These are phyloP conservation scores for Tupiocoris notatus DNA, from an alignment of 2,888 invertebrate species.

Conservation along the genomic window DNA sequence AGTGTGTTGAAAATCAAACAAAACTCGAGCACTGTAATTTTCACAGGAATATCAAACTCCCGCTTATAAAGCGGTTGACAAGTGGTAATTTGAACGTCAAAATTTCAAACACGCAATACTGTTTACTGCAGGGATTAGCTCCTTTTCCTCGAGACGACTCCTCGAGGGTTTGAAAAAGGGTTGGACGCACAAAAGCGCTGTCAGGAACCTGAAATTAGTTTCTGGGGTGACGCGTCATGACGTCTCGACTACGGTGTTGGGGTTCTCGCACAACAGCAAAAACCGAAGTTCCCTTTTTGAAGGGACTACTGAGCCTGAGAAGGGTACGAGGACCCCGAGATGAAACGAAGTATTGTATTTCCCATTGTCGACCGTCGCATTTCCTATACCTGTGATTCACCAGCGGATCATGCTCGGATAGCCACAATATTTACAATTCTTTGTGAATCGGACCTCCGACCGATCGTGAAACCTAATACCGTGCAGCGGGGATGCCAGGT, in stretches of 20 bases:
- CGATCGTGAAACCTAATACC: slow-evolving; percentile 18
- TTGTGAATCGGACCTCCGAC: slow-evolving; percentile 21
- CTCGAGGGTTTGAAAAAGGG: slow-evolving; percentile 8
- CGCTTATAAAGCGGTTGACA: neutral
- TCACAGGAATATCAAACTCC: neutral
- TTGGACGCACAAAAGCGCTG: slow-evolving; percentile 24
- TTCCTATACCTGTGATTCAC: slow-evolving; percentile 17
- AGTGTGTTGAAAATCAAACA: neutral
- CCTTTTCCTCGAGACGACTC: neutral
- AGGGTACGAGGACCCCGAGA: neutral
- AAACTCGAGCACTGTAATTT: neutral
- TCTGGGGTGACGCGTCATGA: slow-evolving; percentile 11
- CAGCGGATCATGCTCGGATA: slow-evolving; percentile 29
- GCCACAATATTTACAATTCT: slow-evolving; percentile 37
- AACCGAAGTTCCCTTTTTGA: neutral
- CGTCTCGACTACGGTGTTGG: neutral
- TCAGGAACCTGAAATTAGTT: slow-evolving; percentile 34
- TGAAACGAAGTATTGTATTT: slow-evolving; percentile 24
- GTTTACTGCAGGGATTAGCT: slow-evolving; percentile 8
- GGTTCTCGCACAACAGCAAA: neutral
- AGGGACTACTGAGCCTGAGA: neutral
- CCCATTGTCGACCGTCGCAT: slow-evolving; percentile 7
- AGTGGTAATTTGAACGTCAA: slow-evolving; percentile 18
- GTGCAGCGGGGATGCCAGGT: neutral
- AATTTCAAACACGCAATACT: neutral